These are phyloP conservation scores for Pachymerium ferrugineum DNA, from an alignment of 2,888 invertebrate species.

Conservation along the genomic window DNA sequence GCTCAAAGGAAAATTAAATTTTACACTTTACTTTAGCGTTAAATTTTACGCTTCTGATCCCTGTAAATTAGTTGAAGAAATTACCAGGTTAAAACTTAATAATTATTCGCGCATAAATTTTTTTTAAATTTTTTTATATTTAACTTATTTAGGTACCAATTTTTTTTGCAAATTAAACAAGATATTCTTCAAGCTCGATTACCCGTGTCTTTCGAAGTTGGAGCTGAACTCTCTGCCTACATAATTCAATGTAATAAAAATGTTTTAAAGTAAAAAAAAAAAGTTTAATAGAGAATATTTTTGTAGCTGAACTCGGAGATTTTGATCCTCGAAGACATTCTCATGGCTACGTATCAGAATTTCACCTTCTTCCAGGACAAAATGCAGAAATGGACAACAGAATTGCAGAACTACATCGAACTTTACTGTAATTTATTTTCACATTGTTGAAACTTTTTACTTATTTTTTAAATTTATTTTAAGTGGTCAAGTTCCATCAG, in stretches of 20 bases:
- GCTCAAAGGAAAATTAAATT: constrained; percentile 60
- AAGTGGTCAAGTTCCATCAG: constrained; percentile 82
- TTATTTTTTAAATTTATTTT: background rate
- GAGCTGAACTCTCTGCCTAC: constrained; percentile 84
- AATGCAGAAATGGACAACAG: constrained; percentile 81
- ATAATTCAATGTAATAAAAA: constrained; percentile 84
- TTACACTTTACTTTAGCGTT: constrained; percentile 91
- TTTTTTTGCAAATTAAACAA: constrained; percentile 94
- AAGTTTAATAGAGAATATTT: constrained; percentile 34
- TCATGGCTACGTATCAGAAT: constrained; percentile 89
- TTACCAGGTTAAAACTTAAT: constrained; percentile 67
- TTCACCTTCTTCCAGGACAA: constrained; percentile 86
- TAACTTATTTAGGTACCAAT: constrained; percentile 84
- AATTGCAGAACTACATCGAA: constrained; percentile 82
- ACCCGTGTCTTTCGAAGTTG: constrained; percentile 82
- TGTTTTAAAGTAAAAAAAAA: constrained; percentile 1
- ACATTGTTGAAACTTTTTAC: background rate
- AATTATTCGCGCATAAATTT: no score
- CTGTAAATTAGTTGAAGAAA: constrained; percentile 91
- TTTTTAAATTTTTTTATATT: constrained; percentile 37
- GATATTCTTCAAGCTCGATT: constrained; percentile 90
- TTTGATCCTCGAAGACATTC: constrained; percentile 82
- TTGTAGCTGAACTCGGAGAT: constrained; percentile 88
- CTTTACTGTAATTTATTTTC: constrained; percentile 66
- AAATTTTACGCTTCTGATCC: constrained; percentile 97